A percentile compares a stretch with the other conserved stretches of the same genome.
These are phyloP conservation scores for Chionomys nivalis DNA, from an alignment of 2,113 vertebrate genomes.

Conservation along the genomic window DNA sequence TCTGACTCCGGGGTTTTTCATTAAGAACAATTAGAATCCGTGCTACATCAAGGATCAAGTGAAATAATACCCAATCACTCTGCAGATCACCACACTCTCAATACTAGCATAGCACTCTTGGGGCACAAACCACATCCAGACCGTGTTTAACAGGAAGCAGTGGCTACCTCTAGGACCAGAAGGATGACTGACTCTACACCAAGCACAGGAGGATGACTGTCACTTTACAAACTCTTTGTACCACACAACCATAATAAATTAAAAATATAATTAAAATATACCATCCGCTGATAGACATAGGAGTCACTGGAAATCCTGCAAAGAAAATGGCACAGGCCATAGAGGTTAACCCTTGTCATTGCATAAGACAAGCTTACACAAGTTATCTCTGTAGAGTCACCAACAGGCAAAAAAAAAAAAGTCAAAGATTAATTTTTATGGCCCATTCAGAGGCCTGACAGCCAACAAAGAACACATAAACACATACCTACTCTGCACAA, in stretches of 20 bases:
- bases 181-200: background rate
- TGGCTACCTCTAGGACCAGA: background rate
- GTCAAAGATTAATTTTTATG: background rate
- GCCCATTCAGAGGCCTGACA: background rate
- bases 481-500: no score
- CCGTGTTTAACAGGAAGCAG: background rate
- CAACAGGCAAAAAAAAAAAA: constrained; percentile 17
- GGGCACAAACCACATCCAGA: background rate
- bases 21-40: no score
- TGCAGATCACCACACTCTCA: background rate
- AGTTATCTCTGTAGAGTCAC: background rate
- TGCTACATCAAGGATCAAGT: background rate
- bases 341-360: constrained; percentile 4
- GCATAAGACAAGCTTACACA: constrained; percentile 41
- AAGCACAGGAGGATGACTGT: background rate
- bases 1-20: no score
- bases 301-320: background rate
- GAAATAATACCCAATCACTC: background rate
- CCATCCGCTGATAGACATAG: background rate
- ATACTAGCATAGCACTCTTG: background rate
- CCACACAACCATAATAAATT: background rate
- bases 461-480: no score
- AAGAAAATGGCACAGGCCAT: constrained; percentile 29
- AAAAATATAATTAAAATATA: background rate
- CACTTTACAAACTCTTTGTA: background rate